Evolutionary conservation across 2,113 vertebrate species (phyloP), one percentile per base, ranked within the genome.

Genomic region (Psophia crepitans): DNA sequence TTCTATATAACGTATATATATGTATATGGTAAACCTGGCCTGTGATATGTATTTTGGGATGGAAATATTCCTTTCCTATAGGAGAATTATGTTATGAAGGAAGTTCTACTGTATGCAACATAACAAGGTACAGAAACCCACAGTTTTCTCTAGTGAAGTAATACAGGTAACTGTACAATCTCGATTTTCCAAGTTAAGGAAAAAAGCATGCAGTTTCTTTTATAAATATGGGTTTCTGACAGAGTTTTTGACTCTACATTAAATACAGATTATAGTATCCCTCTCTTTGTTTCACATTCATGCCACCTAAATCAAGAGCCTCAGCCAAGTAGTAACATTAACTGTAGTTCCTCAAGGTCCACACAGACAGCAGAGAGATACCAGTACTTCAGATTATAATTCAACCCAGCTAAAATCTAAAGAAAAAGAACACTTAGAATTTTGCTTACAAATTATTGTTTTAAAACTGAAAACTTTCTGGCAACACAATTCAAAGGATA

Each of bases 31-130:
- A 77, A 78, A 30, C 21, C 37, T n/a, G 49, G 54, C 7, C 49
- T 24, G 20, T 11, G 22, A 43, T 15, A 73, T 0, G 2, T 17
- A 49, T 54, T 71, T 56, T 58, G 33, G 53, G 37, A 35, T 0
- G 0, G 46, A 94, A 94, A 63, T 32, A 61, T 39, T 77, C 24
- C 57, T 39, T 74, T 28, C 35, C 43, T 17, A 8, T 39, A 94
- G 23, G 0, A 2, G 57, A 86, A 88, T 12, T 14, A 41, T 23
- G 43, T 21, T 43, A n/a, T 9, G 74, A 90, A 80, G 35, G 33
- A 84, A 87, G 11, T 37, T 61, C 44, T 77, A 33, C 33, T 77
- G 7, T 10, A 61, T 5, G 7, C 4, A 5, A n/a, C 86, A 44
- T 43, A 90, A 85, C 9, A 71, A 75, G 24, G 64, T 6, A 51